Evolutionary conservation across 1,140 invertebrate species (phyloP), one percentile per base, ranked within the genome.

Genomic region (Drosophila athabasca): DNA sequence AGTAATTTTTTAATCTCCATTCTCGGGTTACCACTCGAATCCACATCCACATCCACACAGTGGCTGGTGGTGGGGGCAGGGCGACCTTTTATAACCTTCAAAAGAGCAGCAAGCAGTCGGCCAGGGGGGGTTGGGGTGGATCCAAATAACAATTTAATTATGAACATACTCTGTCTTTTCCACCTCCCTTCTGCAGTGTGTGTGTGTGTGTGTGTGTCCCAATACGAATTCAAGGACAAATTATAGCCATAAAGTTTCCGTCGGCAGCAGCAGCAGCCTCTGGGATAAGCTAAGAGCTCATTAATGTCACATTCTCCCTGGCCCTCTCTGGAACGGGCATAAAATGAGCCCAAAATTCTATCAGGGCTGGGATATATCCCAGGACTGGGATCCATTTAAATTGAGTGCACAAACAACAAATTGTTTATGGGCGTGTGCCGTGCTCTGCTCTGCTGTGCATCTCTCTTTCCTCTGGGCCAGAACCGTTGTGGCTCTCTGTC

Each of bases 301-400:
- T 85, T 85, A 85, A 85, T 85, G 82, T 85, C 82, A 85, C 82
- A 85, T 85, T 85, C 82, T 87, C 78, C 78, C 74, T 74, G 65
- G 65, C 35, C 4, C 35, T 39, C 35, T 35, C 62, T 67, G 68
- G 72, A 59, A 78, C 64, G 73, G 60, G 65, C 78, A 87, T 82
- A 87, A 78, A 85, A 68, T 76, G 81, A 69, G 64, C 68, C 68
- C 64, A 81, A 85, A 85, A 75, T 78, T 87, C 82, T 87, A 87
- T 87, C 82, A 81, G 59, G 60, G 17, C 17, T n/a, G n/a, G n/a
- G n/a, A 49, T 43, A 55, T 41, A 22, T 61, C 44, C 76, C 41
- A 48, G 43, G 17, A 50, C 52, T 24, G 46, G 64, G 51, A 52
- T 76, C 62, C 76, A 61, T 84, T 85, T 77, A 77, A 81, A 85